These are phyloP conservation scores for Popillia japonica DNA, from an alignment of 1,140 invertebrate species.

Conservation along the genomic window DNA sequence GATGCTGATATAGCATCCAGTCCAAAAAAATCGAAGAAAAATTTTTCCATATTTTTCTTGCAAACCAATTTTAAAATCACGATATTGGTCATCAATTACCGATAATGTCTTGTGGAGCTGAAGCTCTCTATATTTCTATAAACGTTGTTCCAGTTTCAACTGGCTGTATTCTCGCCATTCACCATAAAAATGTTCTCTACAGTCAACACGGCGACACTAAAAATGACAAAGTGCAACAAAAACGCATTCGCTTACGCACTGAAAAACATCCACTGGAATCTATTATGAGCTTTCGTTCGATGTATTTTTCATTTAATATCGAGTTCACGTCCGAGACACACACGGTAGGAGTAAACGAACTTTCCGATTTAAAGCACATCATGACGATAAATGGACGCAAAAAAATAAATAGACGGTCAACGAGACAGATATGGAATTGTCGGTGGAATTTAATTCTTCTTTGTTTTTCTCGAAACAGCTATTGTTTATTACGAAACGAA, in stretches of 20 bases:
- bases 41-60: neutral
- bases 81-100: neutral
- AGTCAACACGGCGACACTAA: constrained; percentile 10
- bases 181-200: neutral
- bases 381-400: constrained; percentile 35
- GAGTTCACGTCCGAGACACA: neutral
- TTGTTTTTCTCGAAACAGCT: constrained; percentile 23
- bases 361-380: constrained; percentile 8
- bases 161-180: neutral
- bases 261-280: neutral
- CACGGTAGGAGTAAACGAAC: neutral
- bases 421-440: constrained; percentile 28
- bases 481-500: constrained; percentile 39
- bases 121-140: constrained; percentile 9
- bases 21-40: neutral
- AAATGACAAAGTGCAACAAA: constrained; percentile 23
- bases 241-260: neutral
- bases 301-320: constrained; percentile 33
- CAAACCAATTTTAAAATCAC: neutral
- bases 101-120: neutral
- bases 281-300: constrained; percentile 27
- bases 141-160: neutral
- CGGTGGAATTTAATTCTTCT: constrained; percentile 34
- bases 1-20: no score
- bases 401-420: constrained; percentile 35